A percentile compares a stretch with the other conserved stretches of the same genome.
phyloP scores from a whole-genome alignment of 2,888 invertebrate species.

The Cerceris ruficornis region DNA sequence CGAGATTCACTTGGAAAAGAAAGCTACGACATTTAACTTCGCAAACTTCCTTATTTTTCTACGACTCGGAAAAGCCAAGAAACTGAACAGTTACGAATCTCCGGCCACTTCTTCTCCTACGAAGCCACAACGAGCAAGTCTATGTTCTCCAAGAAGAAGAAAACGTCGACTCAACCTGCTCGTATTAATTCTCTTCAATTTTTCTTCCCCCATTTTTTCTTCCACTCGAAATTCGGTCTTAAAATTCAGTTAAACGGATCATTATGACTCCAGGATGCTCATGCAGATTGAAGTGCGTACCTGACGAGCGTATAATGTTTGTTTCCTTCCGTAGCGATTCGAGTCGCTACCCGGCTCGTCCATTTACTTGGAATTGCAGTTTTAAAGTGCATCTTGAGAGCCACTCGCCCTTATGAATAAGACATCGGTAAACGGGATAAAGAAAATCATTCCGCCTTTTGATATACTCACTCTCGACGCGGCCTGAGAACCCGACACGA shows the following conservation, averaged over 20 bases:
- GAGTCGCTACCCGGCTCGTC: neutral
- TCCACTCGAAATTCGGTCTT: no score
- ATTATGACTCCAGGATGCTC: neutral
- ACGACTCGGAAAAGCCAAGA: no score
- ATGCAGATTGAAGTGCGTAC: neutral
- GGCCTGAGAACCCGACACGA: neutral
- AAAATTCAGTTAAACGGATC: neutral
- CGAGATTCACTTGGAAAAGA: no score
- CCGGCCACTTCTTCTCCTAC: no score
- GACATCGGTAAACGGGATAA: conserved; percentile 21
- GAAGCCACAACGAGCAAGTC: no score
- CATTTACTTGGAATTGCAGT: conserved; percentile 2
- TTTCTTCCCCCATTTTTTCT: no score
- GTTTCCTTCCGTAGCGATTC: neutral
- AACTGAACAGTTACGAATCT: no score
- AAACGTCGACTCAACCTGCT: no score
- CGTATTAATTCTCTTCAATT: no score
- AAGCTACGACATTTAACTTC: no score
- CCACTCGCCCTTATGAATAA: conserved; percentile 30
- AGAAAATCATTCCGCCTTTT: neutral
- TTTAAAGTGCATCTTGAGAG: conserved; percentile 20
- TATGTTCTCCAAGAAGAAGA: no score
- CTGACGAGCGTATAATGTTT: neutral
- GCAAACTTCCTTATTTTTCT: no score
- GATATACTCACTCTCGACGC: conserved; percentile 1